Conservation (phyloP, 2,113 vertebrate species). For the Malaclemys terrapin region DNA sequence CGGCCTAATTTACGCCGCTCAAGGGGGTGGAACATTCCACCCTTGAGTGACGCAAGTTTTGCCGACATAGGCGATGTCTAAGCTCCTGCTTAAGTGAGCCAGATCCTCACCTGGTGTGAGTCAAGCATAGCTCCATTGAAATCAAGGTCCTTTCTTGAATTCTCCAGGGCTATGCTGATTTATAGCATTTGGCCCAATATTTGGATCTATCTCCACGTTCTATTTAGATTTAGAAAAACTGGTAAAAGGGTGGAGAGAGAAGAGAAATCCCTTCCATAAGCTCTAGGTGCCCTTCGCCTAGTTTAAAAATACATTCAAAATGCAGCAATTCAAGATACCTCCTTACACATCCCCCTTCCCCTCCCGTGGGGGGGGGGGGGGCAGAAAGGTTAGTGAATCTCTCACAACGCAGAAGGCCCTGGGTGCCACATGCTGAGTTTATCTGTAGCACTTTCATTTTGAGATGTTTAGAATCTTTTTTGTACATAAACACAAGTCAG, state of each 20-base stretch:
- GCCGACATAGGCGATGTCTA: too few relatives aligned
- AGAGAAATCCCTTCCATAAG: too few relatives aligned
- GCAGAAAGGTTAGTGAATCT: neutral
- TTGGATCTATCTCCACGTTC: neutral
- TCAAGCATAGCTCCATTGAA: neutral
- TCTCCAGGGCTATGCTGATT: neutral
- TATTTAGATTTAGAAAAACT: neutral
- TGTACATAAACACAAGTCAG: neutral
- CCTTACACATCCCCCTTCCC: neutral
- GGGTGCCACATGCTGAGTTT: neutral
- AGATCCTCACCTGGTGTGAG: neutral
- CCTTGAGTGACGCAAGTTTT: too few relatives aligned
- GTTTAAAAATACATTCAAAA: neutral
- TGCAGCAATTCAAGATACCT: neutral
- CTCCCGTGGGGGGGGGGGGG: too few relatives aligned
- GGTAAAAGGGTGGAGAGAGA: neutral
- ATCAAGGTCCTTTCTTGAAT: neutral
- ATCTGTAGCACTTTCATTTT: neutral
- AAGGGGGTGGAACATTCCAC: too few relatives aligned
- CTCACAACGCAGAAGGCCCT: neutral
- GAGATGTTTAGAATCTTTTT: neutral
- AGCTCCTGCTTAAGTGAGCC: neutral
- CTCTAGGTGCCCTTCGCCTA: neutral
- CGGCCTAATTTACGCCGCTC: too few relatives aligned
- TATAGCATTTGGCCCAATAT: neutral